Percentiles rank a stretch among this genome's conserved stretches.
phyloP scores from a whole-genome alignment of 2,888 invertebrate species.

The Pollenia labialis region DNA sequence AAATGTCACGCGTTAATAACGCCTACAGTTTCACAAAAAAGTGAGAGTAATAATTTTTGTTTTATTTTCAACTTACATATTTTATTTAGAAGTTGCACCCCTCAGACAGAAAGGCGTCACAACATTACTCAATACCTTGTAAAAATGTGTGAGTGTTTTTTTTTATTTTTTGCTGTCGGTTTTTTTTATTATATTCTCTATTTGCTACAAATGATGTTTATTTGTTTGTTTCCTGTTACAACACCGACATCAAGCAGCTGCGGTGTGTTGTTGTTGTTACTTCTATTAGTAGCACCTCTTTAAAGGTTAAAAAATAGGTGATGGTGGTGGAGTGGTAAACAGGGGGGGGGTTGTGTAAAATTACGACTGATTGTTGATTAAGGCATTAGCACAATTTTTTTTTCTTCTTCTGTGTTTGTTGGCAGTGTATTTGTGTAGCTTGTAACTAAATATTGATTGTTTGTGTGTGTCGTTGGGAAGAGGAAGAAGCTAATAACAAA shows the following conservation, averaged over 20 bases:
- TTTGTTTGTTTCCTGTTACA: conserved; percentile 1
- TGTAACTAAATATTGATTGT: conserved; percentile 1
- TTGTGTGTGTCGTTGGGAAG: conserved; percentile 6
- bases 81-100: conserved; percentile 35
- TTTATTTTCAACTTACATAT: conserved; percentile 1
- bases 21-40: conserved; percentile 48
- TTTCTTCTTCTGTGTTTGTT: background rate
- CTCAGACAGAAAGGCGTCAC: conserved; percentile 53
- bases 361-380: conserved; percentile 48
- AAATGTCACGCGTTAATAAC: conserved; percentile 61
- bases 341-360: background rate
- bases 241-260: conserved; percentile 4
- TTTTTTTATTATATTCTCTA: background rate
- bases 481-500: background rate
- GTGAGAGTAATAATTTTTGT: background rate
- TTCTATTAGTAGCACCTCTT: background rate
- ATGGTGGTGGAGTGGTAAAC: background rate
- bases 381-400: conserved; percentile 63
- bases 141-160: conserved; percentile 2
- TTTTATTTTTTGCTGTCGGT: background rate
- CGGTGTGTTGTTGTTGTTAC: conserved; percentile 5
- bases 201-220: conserved; percentile 22
- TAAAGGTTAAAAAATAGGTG: background rate
- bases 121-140: conserved; percentile 31
- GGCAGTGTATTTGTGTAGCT: background rate